Evolutionary conservation across 2,113 vertebrate species (phyloP).

Genomic region (Gymnorhina tibicen): DNA sequence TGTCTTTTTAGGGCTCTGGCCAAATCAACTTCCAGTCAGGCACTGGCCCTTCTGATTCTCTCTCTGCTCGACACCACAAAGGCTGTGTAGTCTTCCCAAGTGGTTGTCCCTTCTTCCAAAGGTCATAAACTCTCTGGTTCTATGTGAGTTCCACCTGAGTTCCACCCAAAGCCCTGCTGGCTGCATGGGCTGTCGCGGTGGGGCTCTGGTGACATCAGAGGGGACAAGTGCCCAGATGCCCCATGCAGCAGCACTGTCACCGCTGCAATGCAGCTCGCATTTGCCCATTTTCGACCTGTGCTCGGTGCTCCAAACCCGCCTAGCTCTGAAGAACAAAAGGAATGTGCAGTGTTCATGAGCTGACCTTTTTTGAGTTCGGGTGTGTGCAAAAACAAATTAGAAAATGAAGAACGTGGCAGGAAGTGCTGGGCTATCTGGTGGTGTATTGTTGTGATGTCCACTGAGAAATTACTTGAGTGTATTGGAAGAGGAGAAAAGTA

Average conservation of each 20-base stretch:
- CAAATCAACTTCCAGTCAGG: background rate
- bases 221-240: background rate
- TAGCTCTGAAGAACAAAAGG: background rate
- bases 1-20: background rate
- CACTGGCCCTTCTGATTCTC: background rate
- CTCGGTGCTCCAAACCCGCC: accelerated
- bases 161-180: background rate
- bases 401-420: background rate
- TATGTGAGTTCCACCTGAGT: background rate
- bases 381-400: background rate
- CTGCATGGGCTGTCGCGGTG: accelerated
- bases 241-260: background rate
- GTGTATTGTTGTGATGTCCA: background rate
- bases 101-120: background rate
- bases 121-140: background rate
- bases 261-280: accelerated
- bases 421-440: background rate
- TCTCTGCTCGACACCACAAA: background rate
- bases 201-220: background rate
- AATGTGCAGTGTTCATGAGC: background rate
- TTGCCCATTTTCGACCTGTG: background rate
- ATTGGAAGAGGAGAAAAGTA: constrained; percentile 9
- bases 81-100: background rate
- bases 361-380: background rate
- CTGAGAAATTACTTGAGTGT: background rate